A percentile compares a stretch with the other conserved stretches of the same genome.
These are phyloP conservation scores for Leptoteleia sp. DNA, from an alignment of 1,140 invertebrate genomes.

Conservation along the genomic window DNA sequence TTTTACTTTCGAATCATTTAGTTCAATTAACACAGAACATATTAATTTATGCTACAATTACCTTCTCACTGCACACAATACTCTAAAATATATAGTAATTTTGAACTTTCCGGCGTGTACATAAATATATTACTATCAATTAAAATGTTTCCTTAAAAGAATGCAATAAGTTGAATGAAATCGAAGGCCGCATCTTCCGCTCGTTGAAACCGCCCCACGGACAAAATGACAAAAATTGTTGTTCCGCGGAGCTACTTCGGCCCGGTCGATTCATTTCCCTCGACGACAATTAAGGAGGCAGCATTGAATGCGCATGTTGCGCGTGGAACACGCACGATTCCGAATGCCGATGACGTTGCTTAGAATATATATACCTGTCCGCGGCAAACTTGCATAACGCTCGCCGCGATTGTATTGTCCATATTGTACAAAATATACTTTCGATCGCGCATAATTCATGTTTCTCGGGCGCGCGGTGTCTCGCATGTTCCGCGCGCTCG, in stretches of 20 bases:
- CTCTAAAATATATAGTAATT: no score
- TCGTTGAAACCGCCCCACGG: no score
- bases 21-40: no score
- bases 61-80: no score
- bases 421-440: conserved; percentile 69
- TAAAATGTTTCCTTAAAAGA: no score
- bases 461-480: conserved; percentile 28
- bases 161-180: no score
- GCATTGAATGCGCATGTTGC: conserved; percentile 23
- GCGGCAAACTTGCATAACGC: conserved; percentile 64
- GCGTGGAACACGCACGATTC: conserved; percentile 37
- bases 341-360: conserved; percentile 37
- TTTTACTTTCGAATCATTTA: no score
- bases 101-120: no score
- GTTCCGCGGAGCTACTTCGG: not conserved
- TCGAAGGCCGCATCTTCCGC: no score
- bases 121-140: no score
- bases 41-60: no score
- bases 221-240: conserved; percentile 2
- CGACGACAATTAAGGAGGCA: conserved; percentile 39
- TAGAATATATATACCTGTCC: conserved; percentile 64
- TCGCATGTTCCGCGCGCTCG: conserved; percentile 50
- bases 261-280: conserved; percentile 21
- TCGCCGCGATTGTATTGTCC: conserved; percentile 68
- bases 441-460: conserved; percentile 63